Conservation (phyloP, 1,140 invertebrate genomes). For the Drosophila dunni region DNA sequence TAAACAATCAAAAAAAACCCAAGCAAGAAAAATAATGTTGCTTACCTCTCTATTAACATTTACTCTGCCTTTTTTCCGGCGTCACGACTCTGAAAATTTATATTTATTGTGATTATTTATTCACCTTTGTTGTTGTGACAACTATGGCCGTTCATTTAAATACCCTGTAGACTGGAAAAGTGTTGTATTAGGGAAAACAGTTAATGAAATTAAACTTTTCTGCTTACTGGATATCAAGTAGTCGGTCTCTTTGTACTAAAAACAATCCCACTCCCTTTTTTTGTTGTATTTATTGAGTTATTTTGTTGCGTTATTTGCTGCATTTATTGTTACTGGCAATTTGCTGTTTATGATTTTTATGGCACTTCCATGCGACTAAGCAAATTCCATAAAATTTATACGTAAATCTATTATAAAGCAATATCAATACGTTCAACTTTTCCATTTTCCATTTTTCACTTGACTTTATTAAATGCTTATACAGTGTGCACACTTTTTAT, state of each 20-base stretch:
- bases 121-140: conserved; percentile 24
- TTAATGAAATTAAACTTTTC: not conserved
- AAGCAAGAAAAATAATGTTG: conserved; percentile 41
- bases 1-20: conserved; percentile 47
- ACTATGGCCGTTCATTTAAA: not conserved
- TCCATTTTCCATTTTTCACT: conserved; percentile 55
- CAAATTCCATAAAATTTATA: conserved; percentile 67
- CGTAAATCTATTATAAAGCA: conserved; percentile 57
- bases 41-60: conserved; percentile 45
- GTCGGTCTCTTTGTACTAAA: not conserved
- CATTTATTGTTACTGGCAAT: conserved; percentile 41
- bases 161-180: not conserved
- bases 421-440: conserved; percentile 31
- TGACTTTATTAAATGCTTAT: conserved; percentile 42
- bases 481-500: conserved; percentile 1
- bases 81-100: conserved; percentile 26
- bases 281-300: conserved; percentile 11
- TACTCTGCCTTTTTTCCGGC: conserved; percentile 9
- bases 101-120: conserved; percentile 58
- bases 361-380: conserved; percentile 71
- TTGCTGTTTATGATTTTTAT: conserved; percentile 74
- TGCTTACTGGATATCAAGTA: not conserved
- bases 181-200: not conserved
- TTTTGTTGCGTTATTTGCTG: conserved; percentile 19
- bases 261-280: not conserved